phyloP scores from a whole-genome alignment of 2,888 invertebrate genomes.

The Clepsis dumicolana region DNA sequence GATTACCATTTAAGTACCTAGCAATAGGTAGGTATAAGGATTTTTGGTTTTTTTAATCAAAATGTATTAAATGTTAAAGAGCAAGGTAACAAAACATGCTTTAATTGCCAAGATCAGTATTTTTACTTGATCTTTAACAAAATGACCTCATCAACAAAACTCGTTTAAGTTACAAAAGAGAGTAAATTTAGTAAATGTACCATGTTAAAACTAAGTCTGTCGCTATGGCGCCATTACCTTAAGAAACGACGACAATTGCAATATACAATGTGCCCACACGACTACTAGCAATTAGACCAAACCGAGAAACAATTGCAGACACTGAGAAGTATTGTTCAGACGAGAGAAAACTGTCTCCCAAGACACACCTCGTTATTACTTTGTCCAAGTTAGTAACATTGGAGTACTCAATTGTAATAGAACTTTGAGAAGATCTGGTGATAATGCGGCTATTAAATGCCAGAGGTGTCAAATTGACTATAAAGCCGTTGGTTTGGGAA shows the following conservation, averaged over 20 bases:
- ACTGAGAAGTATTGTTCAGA: conserved; percentile 24
- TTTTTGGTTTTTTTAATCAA: not conserved
- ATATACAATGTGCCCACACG: conserved; percentile 57
- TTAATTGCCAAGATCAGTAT: conserved; percentile 23
- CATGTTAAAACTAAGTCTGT: conserved; percentile 59
- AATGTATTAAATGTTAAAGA: conserved; percentile 11
- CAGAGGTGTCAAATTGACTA: not conserved
- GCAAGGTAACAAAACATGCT: conserved; percentile 18
- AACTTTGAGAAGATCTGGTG: not conserved
- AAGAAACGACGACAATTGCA: conserved; percentile 52
- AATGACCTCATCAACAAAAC: conserved; percentile 17
- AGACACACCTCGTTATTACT: conserved; percentile 22
- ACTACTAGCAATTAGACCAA: conserved; percentile 53
- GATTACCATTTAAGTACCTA: too few species aligned
- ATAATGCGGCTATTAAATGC: not conserved
- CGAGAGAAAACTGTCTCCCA: conserved; percentile 34
- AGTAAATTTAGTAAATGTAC: conserved; percentile 47
- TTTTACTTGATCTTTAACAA: conserved; percentile 21
- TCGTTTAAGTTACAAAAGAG: conserved; percentile 17
- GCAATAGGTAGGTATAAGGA: too few species aligned
- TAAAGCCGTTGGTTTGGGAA: not conserved
- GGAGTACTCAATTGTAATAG: not conserved
- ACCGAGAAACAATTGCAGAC: conserved; percentile 31
- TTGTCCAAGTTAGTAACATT: conserved; percentile 23
- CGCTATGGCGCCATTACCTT: conserved; percentile 50